Evolutionary conservation across 1,140 invertebrate species (phyloP), one percentile per base, ranked within the genome.

Genomic region (Hormaphis cornu): DNA sequence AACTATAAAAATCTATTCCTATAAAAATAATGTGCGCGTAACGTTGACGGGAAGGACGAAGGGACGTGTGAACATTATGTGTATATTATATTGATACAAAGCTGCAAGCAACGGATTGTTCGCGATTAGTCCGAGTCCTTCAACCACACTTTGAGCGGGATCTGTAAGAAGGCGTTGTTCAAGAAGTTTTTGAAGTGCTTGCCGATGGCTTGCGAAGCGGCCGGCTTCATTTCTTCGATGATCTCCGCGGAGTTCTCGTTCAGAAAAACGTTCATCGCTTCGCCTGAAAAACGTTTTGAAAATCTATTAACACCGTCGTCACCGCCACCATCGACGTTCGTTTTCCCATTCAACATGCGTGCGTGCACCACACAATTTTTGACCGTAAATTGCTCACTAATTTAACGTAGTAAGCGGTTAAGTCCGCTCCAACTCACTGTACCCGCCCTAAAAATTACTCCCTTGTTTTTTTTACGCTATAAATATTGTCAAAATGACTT

Each of bases 211-310:
- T 81, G 75, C 5, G 86, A 84, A 0, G 89, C 87, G 3, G 89
- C 89, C 2, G 89, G 88, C 76, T 87, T 83, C 84, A 92, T 87
- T 77, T 91, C 89, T 22, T 87, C 84, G 50, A 92, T 89, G 44
- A 92, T 89, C 75, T 91, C 89, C 26, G 88, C 85, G 0, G 87
- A 84, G 74, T 92, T 91, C 75, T 89, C 87, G 79, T 92, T 92
- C 14, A 91, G 79, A 76, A 92, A 91, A 71, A 89, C 87, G 77
- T 89, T 89, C 84, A 90, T 89, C 2, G 88, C 88, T 75, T 89
- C 84, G 22, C 85, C 85, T 87, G 76, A 24, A 80, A 20, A 18
- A 54, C 14, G 14, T 20, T 54, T n/a, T 18, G 30, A n/a, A 52
- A 28, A 33, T 6, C 8, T 30, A 16, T 28, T 53, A n/a, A n/a